Percentiles rank a stretch among this genome's conserved stretches.
phyloP scores from a whole-genome alignment of 2,113 vertebrate species.

The Ochotona curzoniae region DNA sequence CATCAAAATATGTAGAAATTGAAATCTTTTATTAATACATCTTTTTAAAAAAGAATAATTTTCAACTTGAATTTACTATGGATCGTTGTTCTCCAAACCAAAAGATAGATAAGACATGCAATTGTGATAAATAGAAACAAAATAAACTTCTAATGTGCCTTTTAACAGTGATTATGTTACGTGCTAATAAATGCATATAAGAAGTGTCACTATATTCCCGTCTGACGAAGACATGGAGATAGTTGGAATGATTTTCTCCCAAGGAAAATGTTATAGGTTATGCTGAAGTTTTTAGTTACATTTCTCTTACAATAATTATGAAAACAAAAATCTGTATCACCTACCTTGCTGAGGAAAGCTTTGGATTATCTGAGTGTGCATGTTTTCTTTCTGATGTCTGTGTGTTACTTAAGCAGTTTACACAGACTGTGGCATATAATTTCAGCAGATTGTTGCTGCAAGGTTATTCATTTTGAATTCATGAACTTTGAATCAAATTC shows the following conservation, averaged over 20 bases:
- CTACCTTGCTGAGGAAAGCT: not conserved
- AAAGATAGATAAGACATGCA: not conserved
- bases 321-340: not conserved
- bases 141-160: accelerated
- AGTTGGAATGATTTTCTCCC: not conserved
- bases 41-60: not conserved
- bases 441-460: not conserved
- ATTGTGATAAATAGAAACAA: not conserved
- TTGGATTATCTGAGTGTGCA: not conserved
- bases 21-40: not conserved
- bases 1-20: not conserved
- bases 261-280: not conserved
- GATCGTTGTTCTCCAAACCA: not conserved
- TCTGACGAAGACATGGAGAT: not conserved
- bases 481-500: not conserved
- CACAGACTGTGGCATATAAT: not conserved
- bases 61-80: not conserved
- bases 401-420: not conserved
- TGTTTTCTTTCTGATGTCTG: not conserved
- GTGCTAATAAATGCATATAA: not conserved
- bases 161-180: not conserved
- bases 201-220: not conserved
- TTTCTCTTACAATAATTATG: not conserved
- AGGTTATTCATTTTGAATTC: not conserved
- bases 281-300: not conserved